A percentile compares a stretch with the other conserved stretches of the same genome.
Evolutionary conservation across 1,140 invertebrate genomes (phyloP).

Genomic region (Varroa destructor): DNA sequence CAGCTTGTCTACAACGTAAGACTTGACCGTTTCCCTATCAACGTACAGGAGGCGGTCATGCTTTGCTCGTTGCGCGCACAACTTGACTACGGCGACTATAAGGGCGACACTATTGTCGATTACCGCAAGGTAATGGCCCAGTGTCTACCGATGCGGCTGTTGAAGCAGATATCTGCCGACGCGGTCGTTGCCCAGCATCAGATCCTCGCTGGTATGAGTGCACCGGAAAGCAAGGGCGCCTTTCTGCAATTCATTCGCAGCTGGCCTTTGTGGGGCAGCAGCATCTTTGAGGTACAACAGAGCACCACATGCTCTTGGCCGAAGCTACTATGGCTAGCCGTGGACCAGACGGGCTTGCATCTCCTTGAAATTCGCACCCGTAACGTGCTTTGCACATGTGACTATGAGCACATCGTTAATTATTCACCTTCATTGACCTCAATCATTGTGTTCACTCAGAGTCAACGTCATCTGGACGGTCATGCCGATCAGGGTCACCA

Average conservation of each 20-base stretch:
- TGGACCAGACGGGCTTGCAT: slow-evolving; percentile 83
- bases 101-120: slow-evolving; percentile 39
- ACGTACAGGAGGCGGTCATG: slow-evolving; percentile 85
- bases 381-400: slow-evolving; percentile 72
- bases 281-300: slow-evolving; percentile 88
- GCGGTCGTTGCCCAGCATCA: slow-evolving; percentile 74
- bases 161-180: slow-evolving; percentile 56
- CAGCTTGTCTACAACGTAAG: slow-evolving; percentile 78
- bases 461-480: slow-evolving; percentile 38
- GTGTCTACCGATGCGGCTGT: slow-evolving; percentile 65
- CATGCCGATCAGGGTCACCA: not conserved
- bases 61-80: slow-evolving; percentile 82
- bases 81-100: slow-evolving; percentile 71
- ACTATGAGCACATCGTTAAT: slow-evolving; percentile 68
- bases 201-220: slow-evolving; percentile 65
- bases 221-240: slow-evolving; percentile 71
- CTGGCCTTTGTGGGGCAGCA: slow-evolving; percentile 80
- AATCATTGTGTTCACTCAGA: slow-evolving; percentile 68
- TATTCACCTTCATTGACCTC: slow-evolving; percentile 75
- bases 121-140: slow-evolving; percentile 55
- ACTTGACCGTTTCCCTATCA: slow-evolving; percentile 75
- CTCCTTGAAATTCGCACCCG: slow-evolving; percentile 65
- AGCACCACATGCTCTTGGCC: slow-evolving; percentile 92
- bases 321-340: slow-evolving; percentile 63
- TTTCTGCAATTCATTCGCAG: slow-evolving; percentile 85